Conservation (phyloP, 2,888 invertebrate genomes). For the Cantharis flavilabris region DNA sequence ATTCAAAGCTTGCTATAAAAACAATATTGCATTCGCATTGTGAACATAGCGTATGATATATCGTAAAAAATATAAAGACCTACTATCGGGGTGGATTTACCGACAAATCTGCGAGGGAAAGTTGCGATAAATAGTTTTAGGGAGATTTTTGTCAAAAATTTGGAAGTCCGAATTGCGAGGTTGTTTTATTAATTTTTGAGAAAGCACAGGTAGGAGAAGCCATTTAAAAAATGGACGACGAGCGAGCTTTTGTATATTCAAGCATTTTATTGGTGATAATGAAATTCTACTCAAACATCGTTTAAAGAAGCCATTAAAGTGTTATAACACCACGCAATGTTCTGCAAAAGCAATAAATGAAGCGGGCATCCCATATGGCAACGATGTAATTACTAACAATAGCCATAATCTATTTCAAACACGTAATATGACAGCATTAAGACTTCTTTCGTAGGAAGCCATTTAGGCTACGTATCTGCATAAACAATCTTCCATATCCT, state of each 20-base stretch:
- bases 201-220: not conserved
- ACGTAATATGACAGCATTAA: slow-evolving; percentile 57
- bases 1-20: slow-evolving; percentile 52
- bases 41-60: slow-evolving; percentile 53
- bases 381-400: slow-evolving; percentile 54
- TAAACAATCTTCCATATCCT: slow-evolving; percentile 53
- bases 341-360: slow-evolving; percentile 42
- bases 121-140: slow-evolving; percentile 37
- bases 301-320: slow-evolving; percentile 45
- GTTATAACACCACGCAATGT: slow-evolving; percentile 49
- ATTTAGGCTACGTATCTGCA: slow-evolving; percentile 52
- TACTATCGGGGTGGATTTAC: slow-evolving; percentile 41
- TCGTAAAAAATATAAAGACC: slow-evolving; percentile 53
- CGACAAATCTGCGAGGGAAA: slow-evolving; percentile 38
- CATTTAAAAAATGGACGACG: not conserved
- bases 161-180: not conserved
- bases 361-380: slow-evolving; percentile 51
- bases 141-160: slow-evolving; percentile 40
- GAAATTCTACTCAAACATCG: slow-evolving; percentile 27
- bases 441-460: slow-evolving; percentile 55
- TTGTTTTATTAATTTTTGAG: not conserved
- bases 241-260: not conserved
- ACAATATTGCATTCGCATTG: slow-evolving; percentile 55
- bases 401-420: slow-evolving; percentile 57
- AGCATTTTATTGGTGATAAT: slow-evolving; percentile 24